Percentiles rank a stretch among this genome's conserved stretches.
Conservation (phyloP, 1,140 invertebrate genomes). For the Lysiphlebus fabarum region DNA sequence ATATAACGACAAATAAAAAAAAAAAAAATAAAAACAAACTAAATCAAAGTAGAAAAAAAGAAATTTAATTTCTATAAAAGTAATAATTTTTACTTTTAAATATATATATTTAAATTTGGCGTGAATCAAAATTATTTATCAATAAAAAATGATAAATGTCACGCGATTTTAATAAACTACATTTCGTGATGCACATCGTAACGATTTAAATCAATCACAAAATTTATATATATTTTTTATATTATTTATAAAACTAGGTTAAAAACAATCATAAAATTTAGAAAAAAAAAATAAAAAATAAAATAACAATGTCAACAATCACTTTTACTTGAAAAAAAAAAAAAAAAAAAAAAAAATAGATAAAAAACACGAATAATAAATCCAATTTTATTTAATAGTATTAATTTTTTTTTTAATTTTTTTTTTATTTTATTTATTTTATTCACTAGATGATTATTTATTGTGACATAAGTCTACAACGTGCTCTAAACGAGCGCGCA, state of each 20-base stretch:
- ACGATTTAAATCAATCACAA: not conserved
- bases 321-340: not conserved
- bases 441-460: not conserved
- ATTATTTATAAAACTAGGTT: not conserved
- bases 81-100: not conserved
- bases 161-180: conserved; percentile 6
- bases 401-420: too few relatives aligned
- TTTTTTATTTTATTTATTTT: too few relatives aligned
- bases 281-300: not conserved
- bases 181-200: conserved; percentile 17
- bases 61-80: too few relatives aligned
- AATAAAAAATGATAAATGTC: conserved; percentile 1
- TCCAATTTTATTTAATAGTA: too few relatives aligned
- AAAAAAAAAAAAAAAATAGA: too few relatives aligned
- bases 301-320: not conserved
- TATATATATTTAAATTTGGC: conserved; percentile 2
- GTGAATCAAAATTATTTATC: not conserved
- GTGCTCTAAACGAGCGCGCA: conserved; percentile 45
- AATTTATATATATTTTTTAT: not conserved
- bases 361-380: too few relatives aligned
- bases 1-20: too few relatives aligned
- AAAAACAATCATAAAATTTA: not conserved
- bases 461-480: conserved; percentile 19
- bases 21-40: too few relatives aligned
- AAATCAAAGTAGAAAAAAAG: too few relatives aligned